Base-by-base conservation (phyloP, 1,140 invertebrate genomes). In the Helicoverpa armigera region DNA sequence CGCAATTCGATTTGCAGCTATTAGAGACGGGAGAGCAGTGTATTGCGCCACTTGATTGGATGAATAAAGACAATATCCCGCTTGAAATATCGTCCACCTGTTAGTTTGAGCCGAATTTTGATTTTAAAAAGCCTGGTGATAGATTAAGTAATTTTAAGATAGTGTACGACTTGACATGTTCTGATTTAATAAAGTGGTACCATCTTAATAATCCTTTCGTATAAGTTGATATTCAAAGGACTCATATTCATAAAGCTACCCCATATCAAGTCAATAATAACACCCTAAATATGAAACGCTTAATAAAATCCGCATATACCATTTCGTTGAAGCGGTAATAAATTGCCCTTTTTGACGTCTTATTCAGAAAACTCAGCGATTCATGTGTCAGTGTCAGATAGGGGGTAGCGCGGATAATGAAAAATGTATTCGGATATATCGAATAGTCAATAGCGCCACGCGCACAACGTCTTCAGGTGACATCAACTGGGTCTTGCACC, bases 301-400 rank as follows among this genome's bases (percentile, higher is more conserved):
- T 91, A 90, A 92, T 92, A 94, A 92, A 92, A 89, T 90, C 85
- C 90, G 86, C 86, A 79, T 75, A 74, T 73, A 80, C 35, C 61
- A 65, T 67, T 79, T 65, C 82, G 85, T 83, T 83, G 81, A 83
- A 84, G 86, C 86, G 82, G 83, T 79, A 83, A 87, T 86, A 89
- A 90, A 92, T 93, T 94, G 92, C 87, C 89, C 91, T 92, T 94
- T 94, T 94, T 89, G 91, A 92, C 89, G 88, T 91, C 89, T 94
- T 90, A 87, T 91, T 93, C 90, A 91, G 78, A 63, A 70, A 54
- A 82, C 82, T 77, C 84, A 86, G 56, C 85, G 80, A 88, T 85
- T 87, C 88, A 85, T 86, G 86, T 89, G 88, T 83, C 88, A 86
- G 81, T 88, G 85, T 81, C 87, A 88, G 85, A 56, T 51, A 72